phyloP scores from a whole-genome alignment of 2,113 vertebrate genomes.

The Xiphias gladius region DNA sequence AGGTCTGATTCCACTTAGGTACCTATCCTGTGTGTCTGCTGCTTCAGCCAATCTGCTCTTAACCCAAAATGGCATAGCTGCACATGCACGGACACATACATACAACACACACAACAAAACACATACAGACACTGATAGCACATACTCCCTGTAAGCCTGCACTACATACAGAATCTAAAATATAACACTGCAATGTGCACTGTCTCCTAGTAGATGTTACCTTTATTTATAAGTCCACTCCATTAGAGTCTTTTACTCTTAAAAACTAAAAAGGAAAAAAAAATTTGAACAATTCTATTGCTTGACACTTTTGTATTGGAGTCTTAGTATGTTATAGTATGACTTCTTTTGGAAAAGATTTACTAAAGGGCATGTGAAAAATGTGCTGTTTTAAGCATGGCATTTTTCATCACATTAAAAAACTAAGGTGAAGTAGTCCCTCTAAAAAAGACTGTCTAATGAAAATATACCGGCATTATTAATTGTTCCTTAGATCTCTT shows the following conservation, averaged over 20 bases:
- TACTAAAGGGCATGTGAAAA: slow-evolving; percentile 51
- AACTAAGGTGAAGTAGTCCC: slow-evolving; percentile 54
- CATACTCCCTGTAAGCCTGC: slow-evolving; percentile 30
- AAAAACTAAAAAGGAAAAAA: slow-evolving; percentile 46
- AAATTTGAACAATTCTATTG: slow-evolving; percentile 22
- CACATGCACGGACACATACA: slow-evolving; percentile 32
- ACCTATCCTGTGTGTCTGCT: slow-evolving; percentile 85
- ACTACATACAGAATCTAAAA: slow-evolving; percentile 32
- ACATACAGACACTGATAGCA: slow-evolving; percentile 44
- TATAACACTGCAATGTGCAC: slow-evolving; percentile 20
- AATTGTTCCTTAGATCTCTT: slow-evolving; percentile 46
- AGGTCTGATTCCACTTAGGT: slow-evolving; percentile 88
- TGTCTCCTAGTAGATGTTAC: slow-evolving; percentile 23
- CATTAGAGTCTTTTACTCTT: slow-evolving; percentile 49
- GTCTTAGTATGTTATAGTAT: slow-evolving; percentile 6
- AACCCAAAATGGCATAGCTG: slow-evolving; percentile 84
- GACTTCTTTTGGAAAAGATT: slow-evolving; percentile 38
- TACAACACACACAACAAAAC: slow-evolving; percentile 41
- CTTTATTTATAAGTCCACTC: slow-evolving; percentile 51
- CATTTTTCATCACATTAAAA: slow-evolving; percentile 64
- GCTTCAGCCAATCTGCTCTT: slow-evolving; percentile 76
- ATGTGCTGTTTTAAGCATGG: slow-evolving; percentile 42
- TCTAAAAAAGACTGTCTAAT: slow-evolving; percentile 46
- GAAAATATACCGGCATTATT: slow-evolving; percentile 55
- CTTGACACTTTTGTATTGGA: slow-evolving; percentile 19